A percentile compares a stretch with the other conserved stretches of the same genome.
Evolutionary conservation across 1,140 invertebrate species (phyloP).

Genomic region (Dolichoris vasculosae): DNA sequence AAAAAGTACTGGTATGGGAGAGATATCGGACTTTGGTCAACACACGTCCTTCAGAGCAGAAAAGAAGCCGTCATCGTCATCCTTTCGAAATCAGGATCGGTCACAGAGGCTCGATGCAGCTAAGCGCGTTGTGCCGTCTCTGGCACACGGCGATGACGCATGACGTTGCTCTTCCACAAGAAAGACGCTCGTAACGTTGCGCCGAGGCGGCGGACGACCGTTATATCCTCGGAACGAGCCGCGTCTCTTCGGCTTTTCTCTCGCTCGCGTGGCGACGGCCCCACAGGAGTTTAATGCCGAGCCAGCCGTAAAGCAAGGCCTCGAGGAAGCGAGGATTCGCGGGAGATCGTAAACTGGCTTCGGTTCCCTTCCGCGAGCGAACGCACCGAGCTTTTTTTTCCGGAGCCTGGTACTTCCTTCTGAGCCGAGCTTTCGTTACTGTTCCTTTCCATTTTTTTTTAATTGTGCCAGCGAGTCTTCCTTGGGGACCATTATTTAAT

Average conservation of each 20-base stretch:
- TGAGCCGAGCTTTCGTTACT: neutral
- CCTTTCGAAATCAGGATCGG: neutral
- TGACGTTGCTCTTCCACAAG: neutral
- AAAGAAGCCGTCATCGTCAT: too few species aligned
- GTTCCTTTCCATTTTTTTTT: neutral
- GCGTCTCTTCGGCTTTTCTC: neutral
- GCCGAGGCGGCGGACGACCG: neutral
- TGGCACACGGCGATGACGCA: neutral
- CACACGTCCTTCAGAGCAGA: too few species aligned
- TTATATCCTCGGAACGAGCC: conserved; percentile 23
- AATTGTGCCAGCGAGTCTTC: neutral
- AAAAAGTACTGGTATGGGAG: too few species aligned
- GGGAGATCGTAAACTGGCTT: conserved; percentile 37
- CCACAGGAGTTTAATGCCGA: conserved; percentile 17
- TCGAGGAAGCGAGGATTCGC: neutral
- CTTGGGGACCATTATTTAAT: neutral
- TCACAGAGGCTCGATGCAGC: neutral
- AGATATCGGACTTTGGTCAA: too few species aligned
- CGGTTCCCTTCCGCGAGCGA: neutral
- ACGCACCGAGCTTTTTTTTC: too few species aligned
- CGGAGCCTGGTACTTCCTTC: neutral
- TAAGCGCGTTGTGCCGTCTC: neutral
- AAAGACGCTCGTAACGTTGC: neutral
- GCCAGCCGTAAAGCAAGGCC: neutral
- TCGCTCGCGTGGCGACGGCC: neutral